phyloP scores from a whole-genome alignment of 2,797 vertebrate species.

The Pogonophryne albipinna region DNA sequence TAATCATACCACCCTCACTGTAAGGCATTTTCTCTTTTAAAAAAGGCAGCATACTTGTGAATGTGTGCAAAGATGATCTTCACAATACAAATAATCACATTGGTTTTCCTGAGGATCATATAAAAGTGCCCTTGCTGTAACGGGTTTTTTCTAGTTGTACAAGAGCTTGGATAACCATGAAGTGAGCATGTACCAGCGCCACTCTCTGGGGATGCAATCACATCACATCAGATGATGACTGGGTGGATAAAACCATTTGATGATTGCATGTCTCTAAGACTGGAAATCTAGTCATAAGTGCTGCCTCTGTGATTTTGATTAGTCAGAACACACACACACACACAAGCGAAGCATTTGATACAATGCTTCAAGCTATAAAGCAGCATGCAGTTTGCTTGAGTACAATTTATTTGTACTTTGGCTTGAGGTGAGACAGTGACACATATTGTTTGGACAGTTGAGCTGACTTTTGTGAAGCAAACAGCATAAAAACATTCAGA shows the following conservation, averaged over 20 bases:
- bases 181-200: not conserved
- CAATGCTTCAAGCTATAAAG: not conserved
- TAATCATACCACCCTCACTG: not conserved
- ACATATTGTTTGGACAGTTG: too few relatives aligned
- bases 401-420: not conserved
- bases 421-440: too few relatives aligned
- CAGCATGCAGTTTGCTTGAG: not conserved
- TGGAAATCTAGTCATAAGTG: not conserved
- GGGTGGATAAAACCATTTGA: constrained; percentile 3
- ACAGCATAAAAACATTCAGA: too few relatives aligned
- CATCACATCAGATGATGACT: constrained; percentile 14
- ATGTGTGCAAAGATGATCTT: not conserved
- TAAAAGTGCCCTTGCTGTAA: not conserved
- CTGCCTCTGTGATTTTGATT: not conserved
- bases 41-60: not conserved
- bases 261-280: constrained; percentile 8
- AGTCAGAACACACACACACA: not conserved
- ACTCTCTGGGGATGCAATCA: constrained; percentile 6
- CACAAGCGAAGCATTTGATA: not conserved
- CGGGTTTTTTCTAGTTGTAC: not conserved
- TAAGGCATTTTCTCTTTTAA: not conserved
- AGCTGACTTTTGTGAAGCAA: too few relatives aligned
- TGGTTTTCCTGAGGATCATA: not conserved
- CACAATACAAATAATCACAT: not conserved
- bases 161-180: not conserved